phyloP scores from a whole-genome alignment of 2,113 vertebrate genomes.

The Porphyrio hochstetteri region DNA sequence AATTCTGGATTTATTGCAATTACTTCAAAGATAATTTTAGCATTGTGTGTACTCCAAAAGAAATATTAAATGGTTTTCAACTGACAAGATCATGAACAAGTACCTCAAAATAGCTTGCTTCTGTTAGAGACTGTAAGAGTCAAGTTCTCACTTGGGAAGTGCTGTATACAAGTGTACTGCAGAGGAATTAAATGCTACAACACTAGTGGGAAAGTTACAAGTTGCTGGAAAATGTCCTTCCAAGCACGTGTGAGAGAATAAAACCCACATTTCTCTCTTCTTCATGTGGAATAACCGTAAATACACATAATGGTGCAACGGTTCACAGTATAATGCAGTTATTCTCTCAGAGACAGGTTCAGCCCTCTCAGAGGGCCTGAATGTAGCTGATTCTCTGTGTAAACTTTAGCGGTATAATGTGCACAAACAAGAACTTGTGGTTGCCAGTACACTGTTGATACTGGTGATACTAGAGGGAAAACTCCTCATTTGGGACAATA shows the following conservation, averaged over 20 bases:
- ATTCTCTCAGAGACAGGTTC: neutral
- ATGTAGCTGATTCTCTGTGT: too few species aligned
- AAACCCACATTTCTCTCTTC: neutral
- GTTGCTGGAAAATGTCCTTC: neutral
- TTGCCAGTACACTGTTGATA: neutral
- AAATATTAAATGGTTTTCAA: neutral
- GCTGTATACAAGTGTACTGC: neutral
- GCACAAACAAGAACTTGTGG: neutral
- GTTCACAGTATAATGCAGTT: neutral
- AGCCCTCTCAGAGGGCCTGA: neutral
- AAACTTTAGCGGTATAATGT: neutral
- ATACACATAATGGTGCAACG: rapidly evolving
- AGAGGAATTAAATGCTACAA: neutral
- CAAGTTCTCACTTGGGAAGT: neutral
- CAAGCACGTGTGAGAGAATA: neutral
- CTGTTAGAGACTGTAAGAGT: neutral
- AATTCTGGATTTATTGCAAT: neutral
- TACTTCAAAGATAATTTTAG: neutral
- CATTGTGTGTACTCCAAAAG: neutral
- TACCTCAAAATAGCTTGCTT: neutral
- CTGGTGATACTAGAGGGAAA: neutral
- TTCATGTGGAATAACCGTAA: neutral
- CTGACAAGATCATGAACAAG: neutral
- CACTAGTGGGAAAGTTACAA: neutral
- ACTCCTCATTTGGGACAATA: neutral